A percentile compares a stretch with the other conserved stretches of the same genome.
These are phyloP conservation scores for Guaruba guarouba DNA, from an alignment of 2,113 vertebrate genomes.

Conservation along the genomic window DNA sequence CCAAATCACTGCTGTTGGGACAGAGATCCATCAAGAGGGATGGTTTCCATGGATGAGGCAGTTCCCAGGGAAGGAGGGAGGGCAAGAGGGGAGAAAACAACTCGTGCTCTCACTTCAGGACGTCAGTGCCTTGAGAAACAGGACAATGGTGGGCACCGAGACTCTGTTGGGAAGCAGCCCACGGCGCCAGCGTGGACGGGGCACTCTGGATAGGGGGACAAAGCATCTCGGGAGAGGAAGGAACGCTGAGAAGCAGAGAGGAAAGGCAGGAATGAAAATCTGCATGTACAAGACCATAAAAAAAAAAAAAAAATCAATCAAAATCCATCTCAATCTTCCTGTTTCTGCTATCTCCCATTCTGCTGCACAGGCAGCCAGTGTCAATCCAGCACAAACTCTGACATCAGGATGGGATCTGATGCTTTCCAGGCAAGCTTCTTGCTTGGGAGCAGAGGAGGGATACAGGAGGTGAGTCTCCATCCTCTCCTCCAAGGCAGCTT, in stretches of 20 bases:
- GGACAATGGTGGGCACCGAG: conserved; percentile 71
- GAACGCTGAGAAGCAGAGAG: conserved; percentile 72
- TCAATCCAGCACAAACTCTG: not conserved
- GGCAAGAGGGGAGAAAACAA: conserved; percentile 56
- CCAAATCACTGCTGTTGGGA: conserved; percentile 1
- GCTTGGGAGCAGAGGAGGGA: not conserved
- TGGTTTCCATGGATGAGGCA: conserved; percentile 17
- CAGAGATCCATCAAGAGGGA: not conserved
- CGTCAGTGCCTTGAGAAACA: conserved; percentile 69
- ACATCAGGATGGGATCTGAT: not conserved
- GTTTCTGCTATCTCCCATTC: not conserved
- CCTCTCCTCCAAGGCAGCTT: not conserved
- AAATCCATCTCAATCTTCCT: conserved; percentile 44
- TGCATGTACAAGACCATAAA: conserved; percentile 41
- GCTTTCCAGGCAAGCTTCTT: not conserved
- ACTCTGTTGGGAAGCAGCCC: conserved; percentile 72
- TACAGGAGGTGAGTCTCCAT: not conserved
- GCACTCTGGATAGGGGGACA: conserved; percentile 70
- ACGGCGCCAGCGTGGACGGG: conserved; percentile 63
- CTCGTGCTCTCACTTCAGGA: conserved; percentile 73
- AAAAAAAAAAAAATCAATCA: not conserved
- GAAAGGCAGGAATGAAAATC: conserved; percentile 73
- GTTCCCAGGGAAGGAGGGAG: conserved; percentile 57
- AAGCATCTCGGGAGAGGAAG: conserved; percentile 73
- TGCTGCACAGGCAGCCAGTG: accelerated